Evolutionary conservation across 1,140 invertebrate species (phyloP).

Genomic region (Nixonia krombeini): DNA sequence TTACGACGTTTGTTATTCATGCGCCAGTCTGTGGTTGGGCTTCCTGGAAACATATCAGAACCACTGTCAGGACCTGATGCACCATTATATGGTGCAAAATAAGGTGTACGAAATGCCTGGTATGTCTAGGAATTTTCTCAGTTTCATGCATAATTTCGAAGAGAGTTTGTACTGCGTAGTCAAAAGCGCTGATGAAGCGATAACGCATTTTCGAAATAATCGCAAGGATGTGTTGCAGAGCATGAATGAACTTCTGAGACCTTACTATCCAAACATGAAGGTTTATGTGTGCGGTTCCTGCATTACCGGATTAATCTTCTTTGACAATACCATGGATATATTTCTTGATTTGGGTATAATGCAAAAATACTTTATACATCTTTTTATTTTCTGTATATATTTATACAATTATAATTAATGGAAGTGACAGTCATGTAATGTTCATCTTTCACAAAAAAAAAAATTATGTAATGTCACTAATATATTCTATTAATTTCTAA

Average conservation of each 20-base stretch:
- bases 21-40: slow-evolving; percentile 42
- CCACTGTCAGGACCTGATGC: slow-evolving; percentile 32
- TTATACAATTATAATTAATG: too few species aligned
- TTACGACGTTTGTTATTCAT: slow-evolving; percentile 35
- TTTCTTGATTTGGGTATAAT: slow-evolving; percentile 64
- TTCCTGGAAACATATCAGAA: slow-evolving; percentile 19
- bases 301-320: slow-evolving; percentile 64
- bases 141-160: slow-evolving; percentile 19
- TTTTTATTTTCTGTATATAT: background rate
- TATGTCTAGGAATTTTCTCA: slow-evolving; percentile 4
- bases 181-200: slow-evolving; percentile 11
- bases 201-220: slow-evolving; percentile 2
- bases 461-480: too few species aligned
- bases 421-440: too few species aligned
- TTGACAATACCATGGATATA: slow-evolving; percentile 68
- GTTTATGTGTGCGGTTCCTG: slow-evolving; percentile 67
- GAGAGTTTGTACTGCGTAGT: slow-evolving; percentile 9
- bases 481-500: background rate
- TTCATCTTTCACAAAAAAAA: too few species aligned
- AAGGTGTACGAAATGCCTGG: slow-evolving; percentile 17
- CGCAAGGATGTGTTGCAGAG: slow-evolving; percentile 6
- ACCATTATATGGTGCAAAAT: slow-evolving; percentile 36
- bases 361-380: background rate
- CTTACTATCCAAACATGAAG: slow-evolving; percentile 34
- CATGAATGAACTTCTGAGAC: slow-evolving; percentile 22